phyloP scores from a whole-genome alignment of 2,113 vertebrate species.

The Catharus fuscescens region DNA sequence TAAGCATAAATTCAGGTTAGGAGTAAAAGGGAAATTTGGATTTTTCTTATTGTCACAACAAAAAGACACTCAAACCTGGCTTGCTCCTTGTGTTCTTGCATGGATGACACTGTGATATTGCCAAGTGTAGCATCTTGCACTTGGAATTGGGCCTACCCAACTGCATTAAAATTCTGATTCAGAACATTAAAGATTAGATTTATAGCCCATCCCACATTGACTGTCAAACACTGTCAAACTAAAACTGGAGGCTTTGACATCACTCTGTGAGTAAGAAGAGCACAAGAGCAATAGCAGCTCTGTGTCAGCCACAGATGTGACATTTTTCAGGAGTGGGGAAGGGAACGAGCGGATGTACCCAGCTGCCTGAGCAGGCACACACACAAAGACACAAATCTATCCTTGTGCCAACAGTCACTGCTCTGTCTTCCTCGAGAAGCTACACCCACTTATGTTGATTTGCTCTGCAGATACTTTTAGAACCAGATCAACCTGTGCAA shows the following conservation, averaged over 20 bases:
- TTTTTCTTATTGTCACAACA: not conserved
- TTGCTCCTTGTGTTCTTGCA: not conserved
- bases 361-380: not conserved
- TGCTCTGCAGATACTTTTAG: not conserved
- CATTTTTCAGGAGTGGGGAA: not conserved
- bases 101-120: not conserved
- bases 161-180: not conserved
- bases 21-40: not conserved
- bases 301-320: not conserved
- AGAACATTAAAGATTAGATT: not conserved
- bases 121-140: not conserved
- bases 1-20: not conserved
- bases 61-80: not conserved
- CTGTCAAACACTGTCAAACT: not conserved
- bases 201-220: not conserved
- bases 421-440: not conserved
- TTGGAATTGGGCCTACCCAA: not conserved
- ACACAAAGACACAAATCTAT: not conserved
- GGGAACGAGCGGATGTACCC: not conserved
- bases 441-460: not conserved
- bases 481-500: not conserved
- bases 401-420: not conserved
- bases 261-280: not conserved
- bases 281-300: not conserved
- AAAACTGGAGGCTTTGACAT: not conserved